These are phyloP conservation scores for Anhinga anhinga DNA, from an alignment of 2,113 vertebrate species.

Conservation along the genomic window DNA sequence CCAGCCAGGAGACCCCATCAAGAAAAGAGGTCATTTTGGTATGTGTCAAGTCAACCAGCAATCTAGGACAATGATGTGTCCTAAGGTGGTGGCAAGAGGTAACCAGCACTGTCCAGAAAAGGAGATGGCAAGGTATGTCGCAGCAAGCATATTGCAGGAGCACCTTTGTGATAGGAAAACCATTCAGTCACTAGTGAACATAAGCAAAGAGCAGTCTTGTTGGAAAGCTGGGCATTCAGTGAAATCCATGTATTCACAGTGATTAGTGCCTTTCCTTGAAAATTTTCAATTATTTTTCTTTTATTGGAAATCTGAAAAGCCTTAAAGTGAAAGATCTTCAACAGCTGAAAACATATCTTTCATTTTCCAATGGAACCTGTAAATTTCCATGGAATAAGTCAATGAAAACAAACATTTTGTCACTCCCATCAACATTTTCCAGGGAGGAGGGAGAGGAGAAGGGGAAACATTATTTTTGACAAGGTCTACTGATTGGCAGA, in stretches of 20 bases:
- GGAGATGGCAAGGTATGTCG: background rate
- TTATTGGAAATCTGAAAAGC: background rate
- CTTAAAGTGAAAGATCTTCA: background rate
- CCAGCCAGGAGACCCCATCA: background rate
- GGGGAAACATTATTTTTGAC: slow-evolving; percentile 53
- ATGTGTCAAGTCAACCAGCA: background rate
- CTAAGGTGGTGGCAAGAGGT: background rate
- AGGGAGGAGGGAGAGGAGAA: slow-evolving; percentile 11
- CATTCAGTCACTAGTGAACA: background rate
- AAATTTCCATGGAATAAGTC: slow-evolving; percentile 43
- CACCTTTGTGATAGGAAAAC: background rate
- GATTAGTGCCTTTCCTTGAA: background rate
- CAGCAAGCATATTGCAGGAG: background rate
- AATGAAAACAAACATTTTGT: slow-evolving; percentile 33
- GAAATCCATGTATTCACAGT: background rate
- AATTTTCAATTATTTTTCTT: background rate
- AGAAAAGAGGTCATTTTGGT: background rate
- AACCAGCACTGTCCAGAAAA: background rate
- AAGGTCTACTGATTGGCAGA: slow-evolving; percentile 58
- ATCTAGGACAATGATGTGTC: background rate
- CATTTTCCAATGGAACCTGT: slow-evolving; percentile 28
- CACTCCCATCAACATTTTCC: slow-evolving; percentile 41
- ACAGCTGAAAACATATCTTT: background rate
- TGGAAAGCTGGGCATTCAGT: background rate
- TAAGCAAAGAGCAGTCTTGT: background rate